A percentile compares a stretch with the other conserved stretches of the same genome.
Conservation (phyloP, 2,113 vertebrate species). For the Megaceryle maxima region DNA sequence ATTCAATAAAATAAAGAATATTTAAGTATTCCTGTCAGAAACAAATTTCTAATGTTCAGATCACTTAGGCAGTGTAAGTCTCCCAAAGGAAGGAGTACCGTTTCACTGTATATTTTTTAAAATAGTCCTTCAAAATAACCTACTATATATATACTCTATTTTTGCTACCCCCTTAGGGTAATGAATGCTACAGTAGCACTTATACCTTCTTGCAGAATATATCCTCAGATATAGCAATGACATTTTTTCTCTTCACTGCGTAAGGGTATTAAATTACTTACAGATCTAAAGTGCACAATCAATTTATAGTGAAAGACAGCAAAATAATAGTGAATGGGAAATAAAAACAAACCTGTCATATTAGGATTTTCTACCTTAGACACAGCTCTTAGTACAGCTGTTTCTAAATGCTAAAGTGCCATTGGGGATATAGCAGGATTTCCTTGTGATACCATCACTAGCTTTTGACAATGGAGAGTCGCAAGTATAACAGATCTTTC, state of each 20-base stretch:
- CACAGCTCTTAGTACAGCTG: background rate
- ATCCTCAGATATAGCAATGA: background rate
- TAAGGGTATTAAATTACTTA: background rate
- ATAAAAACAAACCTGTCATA: background rate
- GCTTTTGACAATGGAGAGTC: background rate
- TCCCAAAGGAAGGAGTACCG: constrained; percentile 15
- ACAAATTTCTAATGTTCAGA: background rate
- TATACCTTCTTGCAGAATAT: background rate
- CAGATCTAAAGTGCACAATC: background rate
- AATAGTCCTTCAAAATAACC: constrained; percentile 15
- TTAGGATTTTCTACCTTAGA: background rate
- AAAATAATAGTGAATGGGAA: background rate
- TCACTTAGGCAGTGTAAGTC: background rate
- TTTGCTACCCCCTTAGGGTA: background rate
- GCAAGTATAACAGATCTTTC: background rate
- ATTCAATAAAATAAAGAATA: background rate
- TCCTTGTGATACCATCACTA: background rate
- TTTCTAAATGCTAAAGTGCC: background rate
- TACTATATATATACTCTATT: background rate
- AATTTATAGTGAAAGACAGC: background rate
- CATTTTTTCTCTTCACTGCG: background rate
- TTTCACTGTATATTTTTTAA: background rate
- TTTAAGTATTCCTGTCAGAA: background rate
- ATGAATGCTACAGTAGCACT: background rate
- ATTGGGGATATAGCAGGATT: background rate